phyloP scores from a whole-genome alignment of 2,888 invertebrate genomes.

The Palloptera scutellata region DNA sequence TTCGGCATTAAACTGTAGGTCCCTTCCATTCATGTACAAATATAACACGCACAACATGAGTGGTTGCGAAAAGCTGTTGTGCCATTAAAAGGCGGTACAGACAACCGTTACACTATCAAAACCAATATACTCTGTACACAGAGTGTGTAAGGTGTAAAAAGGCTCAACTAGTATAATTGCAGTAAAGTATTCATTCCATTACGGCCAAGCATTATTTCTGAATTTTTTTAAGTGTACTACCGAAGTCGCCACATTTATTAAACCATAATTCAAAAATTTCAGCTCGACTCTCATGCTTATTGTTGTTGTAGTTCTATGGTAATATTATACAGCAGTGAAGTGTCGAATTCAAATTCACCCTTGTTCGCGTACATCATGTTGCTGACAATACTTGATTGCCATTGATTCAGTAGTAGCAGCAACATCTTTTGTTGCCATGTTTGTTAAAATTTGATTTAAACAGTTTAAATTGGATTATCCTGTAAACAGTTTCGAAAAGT shows the following conservation, averaged over 20 bases:
- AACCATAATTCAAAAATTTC: constrained; percentile 57
- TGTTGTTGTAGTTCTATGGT: constrained; percentile 8
- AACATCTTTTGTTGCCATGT: constrained; percentile 38
- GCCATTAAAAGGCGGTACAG: too few relatives aligned
- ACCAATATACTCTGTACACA: too few relatives aligned
- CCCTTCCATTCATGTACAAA: too few relatives aligned
- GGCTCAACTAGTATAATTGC: constrained; percentile 6
- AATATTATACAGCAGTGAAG: constrained; percentile 14
- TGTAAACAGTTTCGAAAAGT: constrained; percentile 51
- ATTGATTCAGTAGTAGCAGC: constrained; percentile 33
- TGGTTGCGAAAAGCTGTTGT: too few relatives aligned
- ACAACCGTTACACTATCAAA: too few relatives aligned
- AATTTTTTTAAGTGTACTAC: not conserved
- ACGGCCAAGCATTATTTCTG: not conserved
- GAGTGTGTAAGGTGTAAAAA: too few relatives aligned
- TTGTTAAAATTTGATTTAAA: constrained; percentile 63
- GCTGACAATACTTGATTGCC: constrained; percentile 27
- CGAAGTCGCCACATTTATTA: constrained; percentile 49
- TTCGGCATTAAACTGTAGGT: too few relatives aligned
- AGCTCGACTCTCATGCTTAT: constrained; percentile 27
- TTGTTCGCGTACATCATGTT: constrained; percentile 12
- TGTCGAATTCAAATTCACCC: constrained; percentile 33
- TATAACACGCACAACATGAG: too few relatives aligned
- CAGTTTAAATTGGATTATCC: constrained; percentile 64
- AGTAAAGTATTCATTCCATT: not conserved